A percentile compares a stretch with the other conserved stretches of the same genome.
These are phyloP conservation scores for Cantharis rustica DNA, from an alignment of 2,888 invertebrate genomes.

Conservation along the genomic window DNA sequence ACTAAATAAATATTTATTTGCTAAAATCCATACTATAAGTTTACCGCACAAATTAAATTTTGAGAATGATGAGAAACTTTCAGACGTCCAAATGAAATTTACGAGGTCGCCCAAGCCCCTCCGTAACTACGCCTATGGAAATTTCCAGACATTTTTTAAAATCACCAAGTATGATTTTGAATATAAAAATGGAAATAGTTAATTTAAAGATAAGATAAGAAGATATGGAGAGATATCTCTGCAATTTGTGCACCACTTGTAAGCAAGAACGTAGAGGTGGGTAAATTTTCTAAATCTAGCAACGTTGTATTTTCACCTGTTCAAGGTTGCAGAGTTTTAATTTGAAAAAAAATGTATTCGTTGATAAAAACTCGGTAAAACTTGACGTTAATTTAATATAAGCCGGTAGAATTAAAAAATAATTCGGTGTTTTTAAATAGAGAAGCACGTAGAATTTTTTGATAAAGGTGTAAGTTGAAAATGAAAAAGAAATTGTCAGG, in stretches of 20 bases:
- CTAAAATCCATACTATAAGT: too few relatives aligned
- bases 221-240: too few relatives aligned
- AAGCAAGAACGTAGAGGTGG: neutral
- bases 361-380: neutral
- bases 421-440: neutral
- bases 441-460: neutral
- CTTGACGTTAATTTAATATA: neutral
- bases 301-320: slow-evolving; percentile 16
- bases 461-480: neutral
- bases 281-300: slow-evolving; percentile 43
- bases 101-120: too few relatives aligned
- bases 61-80: too few relatives aligned
- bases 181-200: neutral
- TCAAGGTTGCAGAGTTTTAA: slow-evolving; percentile 1
- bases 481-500: slow-evolving; percentile 18
- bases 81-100: too few relatives aligned
- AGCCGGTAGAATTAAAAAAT: neutral
- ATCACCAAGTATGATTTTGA: too few relatives aligned
- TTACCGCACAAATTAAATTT: too few relatives aligned
- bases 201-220: neutral
- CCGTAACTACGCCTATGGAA: too few relatives aligned
- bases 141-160: too few relatives aligned
- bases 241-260: neutral
- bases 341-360: neutral
- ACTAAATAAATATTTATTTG: too few relatives aligned